Conservation (phyloP, 2,888 invertebrate genomes). For the Subacronicta megacephala region DNA sequence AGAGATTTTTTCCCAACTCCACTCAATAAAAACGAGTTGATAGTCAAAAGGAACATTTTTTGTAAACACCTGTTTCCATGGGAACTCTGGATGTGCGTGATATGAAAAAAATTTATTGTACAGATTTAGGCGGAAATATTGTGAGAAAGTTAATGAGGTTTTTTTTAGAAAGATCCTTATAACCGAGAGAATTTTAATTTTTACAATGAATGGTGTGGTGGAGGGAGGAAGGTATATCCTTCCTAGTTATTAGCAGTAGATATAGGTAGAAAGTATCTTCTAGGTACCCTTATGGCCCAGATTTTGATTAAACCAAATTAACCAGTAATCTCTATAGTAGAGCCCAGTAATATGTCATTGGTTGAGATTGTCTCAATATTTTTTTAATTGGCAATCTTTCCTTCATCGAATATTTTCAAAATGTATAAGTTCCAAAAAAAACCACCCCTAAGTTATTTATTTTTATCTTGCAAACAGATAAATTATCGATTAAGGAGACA, state of each 20-base stretch:
- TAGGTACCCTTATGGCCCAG: too few relatives aligned
- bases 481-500: conserved; percentile 47
- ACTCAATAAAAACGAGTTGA: conserved; percentile 81
- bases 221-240: too few relatives aligned
- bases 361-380: too few relatives aligned
- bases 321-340: too few relatives aligned
- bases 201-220: too few relatives aligned
- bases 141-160: conserved; percentile 36
- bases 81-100: conserved; percentile 68
- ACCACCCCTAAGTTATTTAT: conserved; percentile 29
- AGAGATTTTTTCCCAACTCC: conserved; percentile 64
- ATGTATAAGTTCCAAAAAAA: conserved; percentile 4
- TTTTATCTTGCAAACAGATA: conserved; percentile 40
- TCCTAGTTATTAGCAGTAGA: too few relatives aligned
- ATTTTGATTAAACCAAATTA: too few relatives aligned
- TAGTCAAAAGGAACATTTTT: conserved; percentile 78
- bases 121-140: conserved; percentile 61
- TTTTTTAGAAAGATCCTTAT: too few relatives aligned
- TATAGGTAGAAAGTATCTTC: too few relatives aligned
- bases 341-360: too few relatives aligned
- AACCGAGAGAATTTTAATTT: too few relatives aligned
- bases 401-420: not conserved
- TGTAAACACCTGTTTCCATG: conserved; percentile 84
- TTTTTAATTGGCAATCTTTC: too few relatives aligned
- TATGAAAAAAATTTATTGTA: conserved; percentile 71